Base-by-base conservation (phyloP, 1,140 invertebrate genomes). In the Brachionus rubens region DNA sequence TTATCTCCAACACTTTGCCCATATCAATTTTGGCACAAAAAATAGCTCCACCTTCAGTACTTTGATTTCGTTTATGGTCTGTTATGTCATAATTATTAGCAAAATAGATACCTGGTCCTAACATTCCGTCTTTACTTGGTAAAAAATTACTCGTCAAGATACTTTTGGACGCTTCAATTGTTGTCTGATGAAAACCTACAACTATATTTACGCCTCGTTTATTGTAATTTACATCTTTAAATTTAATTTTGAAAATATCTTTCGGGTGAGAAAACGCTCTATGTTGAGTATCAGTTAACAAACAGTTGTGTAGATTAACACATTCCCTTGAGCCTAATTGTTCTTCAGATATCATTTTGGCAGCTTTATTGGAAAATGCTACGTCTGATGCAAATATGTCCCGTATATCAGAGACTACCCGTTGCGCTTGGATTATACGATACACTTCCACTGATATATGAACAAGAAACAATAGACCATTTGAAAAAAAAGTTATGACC, bases 61-160 rank as follows among this genome's bases (percentile, higher is more conserved):
- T 59, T 19, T 59, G 54, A n/a, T 59, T 59, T 59, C 54, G 30
- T 36, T 59, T 59, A 59, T 59, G 26, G n/a, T 59, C 54, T 9
- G 54, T 59, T n/a, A 59, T 59, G 19, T 59, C 54, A 59, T 59
- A 59, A 59, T 59, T 59, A 59, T 59, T 59, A 16, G 54, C 54
- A 59, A 59, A 59, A 59, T 59, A 59, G 16, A 59, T 59, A 16
- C 54, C 54, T 16, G 54, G 54, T 33, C 54, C 54, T 3, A 59
- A 30, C 54, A 59, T 59, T 59, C 54, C 54, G 36, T 59, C 19
- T 59, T 59, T 59, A 19, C 54, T 59, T 40, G 30, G 30, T n/a
- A 59, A 59, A 59, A 59, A 59, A 7, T 59, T 33, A 0, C 28
- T 36, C 1, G 54, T 36, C 6, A 59, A 59, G 9, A 59, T 59